These are phyloP conservation scores for Trichonephila inaurata DNA, from an alignment of 1,140 invertebrate genomes.

Conservation along the genomic window DNA sequence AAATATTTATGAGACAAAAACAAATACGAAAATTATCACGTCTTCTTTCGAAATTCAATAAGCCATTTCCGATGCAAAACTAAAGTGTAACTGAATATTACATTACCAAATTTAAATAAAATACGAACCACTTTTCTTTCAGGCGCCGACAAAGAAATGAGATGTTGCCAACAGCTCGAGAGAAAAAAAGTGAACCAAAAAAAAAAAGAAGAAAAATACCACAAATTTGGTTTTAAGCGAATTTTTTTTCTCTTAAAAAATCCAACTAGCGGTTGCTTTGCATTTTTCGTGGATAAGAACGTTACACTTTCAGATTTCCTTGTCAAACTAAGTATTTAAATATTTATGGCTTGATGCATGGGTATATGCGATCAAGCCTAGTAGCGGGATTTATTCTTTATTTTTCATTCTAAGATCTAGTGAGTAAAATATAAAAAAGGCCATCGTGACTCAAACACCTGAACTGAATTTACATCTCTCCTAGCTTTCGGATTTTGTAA, in stretches of 20 bases:
- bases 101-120: constrained; percentile 36
- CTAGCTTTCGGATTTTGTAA: background rate
- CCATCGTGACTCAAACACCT: background rate
- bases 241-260: background rate
- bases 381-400: background rate
- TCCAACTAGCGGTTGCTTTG: background rate
- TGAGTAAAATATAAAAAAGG: background rate
- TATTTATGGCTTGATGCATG: background rate
- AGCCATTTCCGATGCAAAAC: background rate
- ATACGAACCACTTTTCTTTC: background rate
- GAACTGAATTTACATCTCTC: background rate
- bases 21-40: background rate
- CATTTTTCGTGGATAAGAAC: background rate
- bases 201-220: background rate
- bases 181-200: background rate
- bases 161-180: background rate
- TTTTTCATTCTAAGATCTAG: background rate
- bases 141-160: background rate
- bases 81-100: constrained; percentile 1
- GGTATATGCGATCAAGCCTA: background rate
- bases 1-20: background rate
- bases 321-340: constrained; percentile 16
- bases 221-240: background rate
- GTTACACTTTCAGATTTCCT: background rate
- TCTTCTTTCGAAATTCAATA: background rate